phyloP scores from a whole-genome alignment of 2,113 vertebrate species.

The Cyprinodon variegatus region DNA sequence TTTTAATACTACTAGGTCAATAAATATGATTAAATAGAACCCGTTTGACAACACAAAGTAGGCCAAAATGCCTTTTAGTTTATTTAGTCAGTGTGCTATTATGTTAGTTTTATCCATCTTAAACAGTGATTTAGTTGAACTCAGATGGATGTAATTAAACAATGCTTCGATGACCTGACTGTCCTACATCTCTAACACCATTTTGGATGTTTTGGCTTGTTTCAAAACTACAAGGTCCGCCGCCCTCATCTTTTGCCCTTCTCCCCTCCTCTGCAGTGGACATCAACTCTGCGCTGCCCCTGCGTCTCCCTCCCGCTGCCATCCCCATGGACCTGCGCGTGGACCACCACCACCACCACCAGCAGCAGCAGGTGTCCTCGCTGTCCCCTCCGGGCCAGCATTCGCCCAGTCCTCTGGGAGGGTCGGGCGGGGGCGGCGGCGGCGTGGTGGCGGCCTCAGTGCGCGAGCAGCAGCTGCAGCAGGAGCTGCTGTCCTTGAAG shows the following conservation, averaged over 20 bases:
- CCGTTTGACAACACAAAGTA: not conserved
- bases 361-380: slow-evolving; percentile 84
- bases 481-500: slow-evolving; percentile 94
- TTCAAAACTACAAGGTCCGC: too few relatives aligned
- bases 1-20: too few relatives aligned
- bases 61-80: not conserved
- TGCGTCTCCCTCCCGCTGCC: slow-evolving; percentile 89
- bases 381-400: slow-evolving; percentile 77
- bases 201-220: too few relatives aligned
- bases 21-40: not conserved
- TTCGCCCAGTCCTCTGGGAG: slow-evolving; percentile 24
- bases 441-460: slow-evolving; percentile 57
- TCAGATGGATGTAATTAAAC: too few relatives aligned
- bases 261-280: slow-evolving; percentile 81
- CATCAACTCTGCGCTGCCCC: slow-evolving; percentile 89
- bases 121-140: too few relatives aligned
- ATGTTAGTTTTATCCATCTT: too few relatives aligned
- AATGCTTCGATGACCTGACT: too few relatives aligned
- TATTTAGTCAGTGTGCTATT: not conserved
- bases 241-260: not conserved
- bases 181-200: not conserved
- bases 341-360: slow-evolving; percentile 75
- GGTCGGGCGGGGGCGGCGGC: slow-evolving; percentile 37
- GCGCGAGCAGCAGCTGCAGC: slow-evolving; percentile 95
- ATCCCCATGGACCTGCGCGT: slow-evolving; percentile 96